A percentile compares a stretch with the other conserved stretches of the same genome.
Conservation (phyloP, 2,888 invertebrate species). For the Eremobia ochroleuca region DNA sequence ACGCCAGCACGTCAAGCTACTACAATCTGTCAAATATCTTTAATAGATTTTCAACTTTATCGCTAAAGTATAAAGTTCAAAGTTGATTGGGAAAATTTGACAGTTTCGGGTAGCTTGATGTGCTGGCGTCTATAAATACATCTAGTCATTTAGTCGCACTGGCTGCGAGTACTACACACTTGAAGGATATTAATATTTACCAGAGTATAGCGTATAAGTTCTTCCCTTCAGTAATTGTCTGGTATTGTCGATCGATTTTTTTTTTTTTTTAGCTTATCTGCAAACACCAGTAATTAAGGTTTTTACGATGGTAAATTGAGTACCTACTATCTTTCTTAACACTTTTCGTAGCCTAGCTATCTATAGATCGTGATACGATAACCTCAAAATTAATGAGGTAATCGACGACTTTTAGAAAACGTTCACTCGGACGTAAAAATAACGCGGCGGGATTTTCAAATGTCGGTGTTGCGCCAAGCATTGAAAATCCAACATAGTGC, state of each 20-base stretch:
- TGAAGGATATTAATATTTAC: constrained; percentile 8
- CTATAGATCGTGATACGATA: not conserved
- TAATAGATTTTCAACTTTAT: too few relatives aligned
- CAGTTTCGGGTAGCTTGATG: too few relatives aligned
- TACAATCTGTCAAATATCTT: too few relatives aligned
- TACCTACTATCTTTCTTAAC: not conserved
- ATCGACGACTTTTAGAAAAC: not conserved
- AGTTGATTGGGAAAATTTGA: too few relatives aligned
- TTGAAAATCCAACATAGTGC: too few relatives aligned
- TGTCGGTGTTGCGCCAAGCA: not conserved
- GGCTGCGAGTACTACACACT: not conserved
- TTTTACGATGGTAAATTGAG: not conserved
- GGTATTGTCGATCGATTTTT: constrained; percentile 7
- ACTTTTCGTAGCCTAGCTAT: not conserved
- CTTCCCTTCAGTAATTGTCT: constrained; percentile 15
- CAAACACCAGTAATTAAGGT: not conserved
- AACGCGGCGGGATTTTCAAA: not conserved
- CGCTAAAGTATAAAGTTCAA: too few relatives aligned
- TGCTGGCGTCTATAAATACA: too few relatives aligned
- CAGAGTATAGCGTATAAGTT: constrained; percentile 12
- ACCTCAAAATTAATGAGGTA: not conserved
- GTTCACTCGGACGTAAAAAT: not conserved
- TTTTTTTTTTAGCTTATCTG: too few relatives aligned
- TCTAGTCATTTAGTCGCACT: not conserved
- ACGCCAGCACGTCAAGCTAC: too few relatives aligned